phyloP scores from a whole-genome alignment of 2,113 vertebrate species.

The Clarias batrachus region DNA sequence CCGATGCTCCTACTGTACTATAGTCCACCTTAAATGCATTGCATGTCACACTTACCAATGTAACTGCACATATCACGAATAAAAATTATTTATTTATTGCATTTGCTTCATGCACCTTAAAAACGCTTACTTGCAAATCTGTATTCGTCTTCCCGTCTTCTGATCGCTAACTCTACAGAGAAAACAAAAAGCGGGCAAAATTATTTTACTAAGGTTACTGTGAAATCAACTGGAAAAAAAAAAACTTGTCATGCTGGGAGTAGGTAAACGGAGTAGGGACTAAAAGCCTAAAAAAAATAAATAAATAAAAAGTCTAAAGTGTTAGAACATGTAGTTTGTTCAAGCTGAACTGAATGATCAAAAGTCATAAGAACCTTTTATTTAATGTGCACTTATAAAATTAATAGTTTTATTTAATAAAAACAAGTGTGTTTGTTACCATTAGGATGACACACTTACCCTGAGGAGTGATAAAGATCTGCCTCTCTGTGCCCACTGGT shows the following conservation, averaged over 20 bases:
- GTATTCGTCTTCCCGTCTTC: slow-evolving; percentile 91
- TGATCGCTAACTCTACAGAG: slow-evolving; percentile 87
- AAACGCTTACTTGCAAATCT: slow-evolving; percentile 90
- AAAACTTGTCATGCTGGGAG: not conserved
- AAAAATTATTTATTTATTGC: not conserved
- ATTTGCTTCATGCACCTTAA: not conserved
- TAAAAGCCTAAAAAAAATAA: not conserved
- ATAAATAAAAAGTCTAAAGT: not conserved
- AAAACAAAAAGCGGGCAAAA: slow-evolving; percentile 65
- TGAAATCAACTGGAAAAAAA: not conserved
- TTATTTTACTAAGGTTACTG: slow-evolving; percentile 47
- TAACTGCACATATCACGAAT: not conserved
- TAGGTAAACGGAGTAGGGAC: not conserved
- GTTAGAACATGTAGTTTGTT: not conserved
- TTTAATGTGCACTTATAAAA: not conserved
- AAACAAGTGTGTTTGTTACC: not conserved
- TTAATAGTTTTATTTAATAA: not conserved
- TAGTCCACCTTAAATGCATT: not conserved
- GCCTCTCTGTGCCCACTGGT: slow-evolving; percentile 83
- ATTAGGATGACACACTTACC: slow-evolving; percentile 68
- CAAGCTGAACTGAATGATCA: not conserved
- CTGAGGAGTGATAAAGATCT: slow-evolving; percentile 80
- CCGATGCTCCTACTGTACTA: not conserved
- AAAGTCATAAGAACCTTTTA: not conserved
- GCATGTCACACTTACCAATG: not conserved